These are phyloP conservation scores for Phenacoccus solenopsis DNA, from an alignment of 1,140 invertebrate genomes.

Conservation along the genomic window DNA sequence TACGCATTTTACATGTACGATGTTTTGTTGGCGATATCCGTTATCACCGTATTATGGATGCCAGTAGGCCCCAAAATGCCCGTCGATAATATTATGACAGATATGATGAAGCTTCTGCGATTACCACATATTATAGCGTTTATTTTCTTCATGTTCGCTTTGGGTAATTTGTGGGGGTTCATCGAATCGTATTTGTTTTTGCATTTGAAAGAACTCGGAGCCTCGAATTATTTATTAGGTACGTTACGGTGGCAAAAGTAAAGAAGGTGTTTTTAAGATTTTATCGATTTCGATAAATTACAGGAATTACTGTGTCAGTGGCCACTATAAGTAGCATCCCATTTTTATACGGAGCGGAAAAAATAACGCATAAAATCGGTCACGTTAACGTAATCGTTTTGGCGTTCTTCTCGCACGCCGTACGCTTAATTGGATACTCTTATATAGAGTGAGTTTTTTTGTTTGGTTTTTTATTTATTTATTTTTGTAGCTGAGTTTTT, in stretches of 20 bases:
- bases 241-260: conserved; percentile 28
- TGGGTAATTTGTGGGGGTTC: conserved; percentile 72
- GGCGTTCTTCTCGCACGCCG: conserved; percentile 66
- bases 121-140: conserved; percentile 61
- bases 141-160: conserved; percentile 58
- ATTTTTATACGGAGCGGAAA: conserved; percentile 64
- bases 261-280: background rate
- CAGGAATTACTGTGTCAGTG: conserved; percentile 65
- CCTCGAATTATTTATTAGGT: conserved; percentile 66
- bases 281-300: background rate
- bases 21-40: conserved; percentile 50
- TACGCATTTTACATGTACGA: conserved; percentile 64
- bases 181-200: conserved; percentile 73
- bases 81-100: conserved; percentile 53
- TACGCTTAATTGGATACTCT: conserved; percentile 65
- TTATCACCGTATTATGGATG: conserved; percentile 54
- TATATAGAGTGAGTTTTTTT: conserved; percentile 65
- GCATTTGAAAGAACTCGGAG: conserved; percentile 65
- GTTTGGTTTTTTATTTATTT: background rate
- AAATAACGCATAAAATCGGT: conserved; percentile 63
- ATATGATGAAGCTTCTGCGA: conserved; percentile 53
- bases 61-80: conserved; percentile 55
- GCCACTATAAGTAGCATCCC: conserved; percentile 66
- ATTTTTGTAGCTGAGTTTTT: too few relatives aligned
- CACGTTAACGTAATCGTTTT: conserved; percentile 68